Percentiles rank a stretch among this genome's conserved stretches.
phyloP scores from a whole-genome alignment of 2,113 vertebrate genomes.

The Corapipo altera region DNA sequence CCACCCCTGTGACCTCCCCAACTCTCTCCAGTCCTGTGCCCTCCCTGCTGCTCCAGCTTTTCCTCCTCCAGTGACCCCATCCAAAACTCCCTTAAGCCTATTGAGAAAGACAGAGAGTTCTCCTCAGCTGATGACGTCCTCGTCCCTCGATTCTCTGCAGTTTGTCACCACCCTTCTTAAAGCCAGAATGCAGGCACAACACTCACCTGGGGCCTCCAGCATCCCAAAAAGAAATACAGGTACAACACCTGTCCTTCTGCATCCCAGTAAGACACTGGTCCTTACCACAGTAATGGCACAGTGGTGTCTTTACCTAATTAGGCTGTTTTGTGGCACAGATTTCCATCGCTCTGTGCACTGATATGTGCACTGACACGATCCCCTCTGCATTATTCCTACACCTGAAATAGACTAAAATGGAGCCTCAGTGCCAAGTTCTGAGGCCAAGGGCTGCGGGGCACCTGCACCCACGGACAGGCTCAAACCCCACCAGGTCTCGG shows the following conservation, averaged over 20 bases:
- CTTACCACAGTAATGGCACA: neutral
- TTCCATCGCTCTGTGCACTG: neutral
- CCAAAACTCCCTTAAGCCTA: neutral
- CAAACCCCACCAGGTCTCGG: accelerated
- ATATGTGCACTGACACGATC: accelerated
- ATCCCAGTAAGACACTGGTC: neutral
- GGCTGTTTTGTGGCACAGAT: neutral
- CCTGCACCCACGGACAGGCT: neutral
- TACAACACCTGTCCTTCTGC: accelerated
- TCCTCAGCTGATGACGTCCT: neutral
- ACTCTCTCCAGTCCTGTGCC: neutral
- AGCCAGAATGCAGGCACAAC: neutral
- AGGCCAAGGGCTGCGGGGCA: neutral
- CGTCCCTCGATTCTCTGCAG: neutral
- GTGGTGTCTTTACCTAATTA: neutral
- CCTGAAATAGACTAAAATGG: neutral
- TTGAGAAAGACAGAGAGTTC: neutral
- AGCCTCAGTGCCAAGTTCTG: neutral
- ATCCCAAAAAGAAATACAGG: neutral
- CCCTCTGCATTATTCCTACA: accelerated
- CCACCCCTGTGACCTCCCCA: neutral
- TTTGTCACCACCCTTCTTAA: neutral
- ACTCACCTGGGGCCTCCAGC: neutral
- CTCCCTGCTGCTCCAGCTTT: neutral
- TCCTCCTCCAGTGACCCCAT: neutral